phyloP scores from a whole-genome alignment of 2,888 invertebrate species.

The Sabatieria punctata region DNA sequence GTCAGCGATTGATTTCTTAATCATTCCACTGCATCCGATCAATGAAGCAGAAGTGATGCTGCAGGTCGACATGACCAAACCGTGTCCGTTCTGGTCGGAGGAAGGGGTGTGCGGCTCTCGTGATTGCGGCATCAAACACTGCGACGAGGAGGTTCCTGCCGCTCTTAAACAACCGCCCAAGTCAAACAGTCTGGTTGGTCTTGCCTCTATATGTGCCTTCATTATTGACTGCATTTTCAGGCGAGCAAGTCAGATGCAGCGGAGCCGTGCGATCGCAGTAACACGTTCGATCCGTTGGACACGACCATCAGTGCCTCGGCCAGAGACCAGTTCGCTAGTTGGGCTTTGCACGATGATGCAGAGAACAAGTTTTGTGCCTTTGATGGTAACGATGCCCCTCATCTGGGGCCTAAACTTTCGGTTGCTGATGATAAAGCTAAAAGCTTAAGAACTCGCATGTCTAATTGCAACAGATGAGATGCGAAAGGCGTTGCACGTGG shows the following conservation, averaged over 20 bases:
- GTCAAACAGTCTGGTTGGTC: not conserved
- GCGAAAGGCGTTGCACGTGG: no score
- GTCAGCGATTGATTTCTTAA: no score
- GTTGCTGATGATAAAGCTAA: no score
- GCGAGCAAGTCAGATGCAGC: not conserved
- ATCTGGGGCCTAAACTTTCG: no score
- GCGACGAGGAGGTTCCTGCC: conserved; percentile 30
- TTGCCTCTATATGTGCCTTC: not conserved
- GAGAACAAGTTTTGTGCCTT: conserved; percentile 72
- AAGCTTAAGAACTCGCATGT: no score
- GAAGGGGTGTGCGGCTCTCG: conserved; percentile 39
- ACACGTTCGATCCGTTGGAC: conserved; percentile 29
- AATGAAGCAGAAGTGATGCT: conserved; percentile 6
- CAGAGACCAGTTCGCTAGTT: conserved; percentile 67
- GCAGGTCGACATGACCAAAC: conserved; percentile 46
- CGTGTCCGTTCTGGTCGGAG: conserved; percentile 89
- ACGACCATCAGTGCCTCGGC: conserved; percentile 52
- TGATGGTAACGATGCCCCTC: no score
- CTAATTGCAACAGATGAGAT: no score
- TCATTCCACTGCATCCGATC: not conserved
- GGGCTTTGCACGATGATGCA: conserved; percentile 81
- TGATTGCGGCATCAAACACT: conserved; percentile 29
- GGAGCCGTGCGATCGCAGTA: conserved; percentile 13
- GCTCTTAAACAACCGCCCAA: conserved; percentile 18
- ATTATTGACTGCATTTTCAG: no score